phyloP scores from a whole-genome alignment of 2,797 vertebrate genomes.

The Poecilia picta region DNA sequence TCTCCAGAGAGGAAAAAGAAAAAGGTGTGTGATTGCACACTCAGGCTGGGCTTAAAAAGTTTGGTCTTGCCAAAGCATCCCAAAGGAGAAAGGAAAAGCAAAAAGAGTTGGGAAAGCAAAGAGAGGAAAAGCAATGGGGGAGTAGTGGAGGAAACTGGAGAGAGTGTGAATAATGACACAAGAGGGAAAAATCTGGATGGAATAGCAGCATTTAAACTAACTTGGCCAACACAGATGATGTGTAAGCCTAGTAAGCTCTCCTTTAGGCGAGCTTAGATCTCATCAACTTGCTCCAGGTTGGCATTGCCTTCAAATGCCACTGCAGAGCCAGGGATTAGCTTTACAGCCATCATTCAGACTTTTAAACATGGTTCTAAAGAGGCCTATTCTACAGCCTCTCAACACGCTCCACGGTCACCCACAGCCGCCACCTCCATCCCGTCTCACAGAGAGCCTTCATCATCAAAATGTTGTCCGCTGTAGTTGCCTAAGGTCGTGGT shows the following conservation, averaged over 20 bases:
- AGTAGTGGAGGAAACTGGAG: constrained; percentile 30
- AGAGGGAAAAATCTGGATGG: constrained; percentile 66
- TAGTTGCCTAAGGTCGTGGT: constrained; percentile 39
- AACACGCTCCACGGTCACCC: constrained; percentile 20
- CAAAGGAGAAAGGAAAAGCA: constrained; percentile 30
- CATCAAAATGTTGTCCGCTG: constrained; percentile 14
- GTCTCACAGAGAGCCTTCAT: constrained; percentile 28
- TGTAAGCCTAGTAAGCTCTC: constrained; percentile 73
- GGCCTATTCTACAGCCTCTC: constrained; percentile 44
- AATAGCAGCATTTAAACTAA: constrained; percentile 67
- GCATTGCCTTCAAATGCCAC: constrained; percentile 63
- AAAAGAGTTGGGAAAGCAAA: constrained; percentile 27
- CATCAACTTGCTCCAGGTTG: constrained; percentile 74
- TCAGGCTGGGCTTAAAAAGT: constrained; percentile 13
- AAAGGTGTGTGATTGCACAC: constrained; percentile 60
- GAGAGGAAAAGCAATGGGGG: constrained; percentile 15
- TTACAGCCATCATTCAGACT: constrained; percentile 63
- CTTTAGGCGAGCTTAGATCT: constrained; percentile 75
- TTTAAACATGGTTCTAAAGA: constrained; percentile 67
- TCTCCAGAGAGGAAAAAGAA: constrained; percentile 68
- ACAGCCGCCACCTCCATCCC: constrained; percentile 18
- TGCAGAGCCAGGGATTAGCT: constrained; percentile 61
- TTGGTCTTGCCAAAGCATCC: constrained; percentile 33
- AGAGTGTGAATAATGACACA: constrained; percentile 66
- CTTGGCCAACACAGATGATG: constrained; percentile 71